Evolutionary conservation across 1,140 invertebrate species (phyloP), one percentile per base, ranked within the genome.

Genomic region (Drosophila bifasciata): DNA sequence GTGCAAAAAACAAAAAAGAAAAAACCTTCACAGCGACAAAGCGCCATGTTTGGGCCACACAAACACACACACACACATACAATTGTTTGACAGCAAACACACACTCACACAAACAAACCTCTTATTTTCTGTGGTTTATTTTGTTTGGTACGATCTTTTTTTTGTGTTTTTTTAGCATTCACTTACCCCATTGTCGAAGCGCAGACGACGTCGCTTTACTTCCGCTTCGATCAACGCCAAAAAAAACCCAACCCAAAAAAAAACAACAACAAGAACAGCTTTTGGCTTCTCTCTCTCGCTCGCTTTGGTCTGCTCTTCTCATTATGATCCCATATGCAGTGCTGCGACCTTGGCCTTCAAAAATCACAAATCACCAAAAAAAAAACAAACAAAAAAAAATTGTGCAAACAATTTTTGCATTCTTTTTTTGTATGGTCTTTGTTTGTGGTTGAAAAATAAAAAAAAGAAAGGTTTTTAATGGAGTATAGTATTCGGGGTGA

Each of bases 131-230:
- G 32, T 13, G 32, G 32, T 36, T 21, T 56, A 19, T 55, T 59
- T 48, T 55, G 53, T 55, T 76, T 74, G 46, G 39, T 41, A 25
- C 48, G 76, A 84, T 84, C 71, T 69, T 50, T 25, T 25, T 6
- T 25, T 25, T 6, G 5, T 25, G 1, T 36, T 32, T 32, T 32
- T 36, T 83, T 77, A 40, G 76, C 80, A 73, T 85, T 84, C 72
- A 84, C 81, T 86, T 84, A 13, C 44, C 72, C 81, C 72, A 86
- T 84, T 84, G 80, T 84, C 76, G 43, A 81, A 72, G 56, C 79
- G 80, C 79, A 84, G 76, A 68, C 64, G 64, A 75, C 75, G 75
- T 81, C 79, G 79, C 69, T 83, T 36, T 53, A 83, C 80, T 84
- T 84, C 80, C 80, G 80, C 76, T 63, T 70, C 41, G 64, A 70